Conservation (phyloP, 2,888 invertebrate species). For the Drosophila villosipedis region DNA sequence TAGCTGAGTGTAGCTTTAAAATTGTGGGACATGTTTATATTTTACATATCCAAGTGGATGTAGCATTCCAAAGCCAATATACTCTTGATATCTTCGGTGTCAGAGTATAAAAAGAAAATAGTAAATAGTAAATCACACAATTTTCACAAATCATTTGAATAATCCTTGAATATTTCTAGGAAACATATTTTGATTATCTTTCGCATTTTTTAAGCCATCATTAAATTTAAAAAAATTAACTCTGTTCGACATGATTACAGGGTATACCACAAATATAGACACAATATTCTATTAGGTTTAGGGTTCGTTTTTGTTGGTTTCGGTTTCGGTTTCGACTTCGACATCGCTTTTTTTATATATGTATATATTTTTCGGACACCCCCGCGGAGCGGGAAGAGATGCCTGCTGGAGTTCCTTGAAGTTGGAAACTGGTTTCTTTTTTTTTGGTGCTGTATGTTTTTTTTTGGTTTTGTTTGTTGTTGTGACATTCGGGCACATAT, state of each 20-base stretch:
- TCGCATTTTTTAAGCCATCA: background rate
- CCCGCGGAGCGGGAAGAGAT: conserved; percentile 50
- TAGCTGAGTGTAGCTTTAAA: background rate
- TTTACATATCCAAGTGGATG: no score
- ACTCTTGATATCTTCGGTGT: background rate
- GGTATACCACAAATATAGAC: conserved; percentile 20
- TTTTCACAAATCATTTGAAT: background rate
- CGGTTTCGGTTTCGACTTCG: conserved; percentile 13
- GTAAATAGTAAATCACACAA: background rate
- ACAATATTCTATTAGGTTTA: conserved; percentile 27
- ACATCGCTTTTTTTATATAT: conserved; percentile 2
- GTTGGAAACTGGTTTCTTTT: conserved; percentile 66
- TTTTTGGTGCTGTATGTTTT: conserved; percentile 25
- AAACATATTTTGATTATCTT: background rate
- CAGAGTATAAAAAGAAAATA: background rate
- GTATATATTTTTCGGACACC: conserved; percentile 39
- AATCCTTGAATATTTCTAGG: background rate
- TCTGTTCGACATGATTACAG: background rate
- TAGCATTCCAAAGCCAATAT: background rate
- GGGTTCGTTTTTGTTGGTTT: conserved; percentile 21
- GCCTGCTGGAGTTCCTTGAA: conserved; percentile 53
- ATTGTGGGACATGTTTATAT: no score
- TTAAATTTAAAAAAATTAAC: background rate
- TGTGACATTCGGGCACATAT: conserved; percentile 35
- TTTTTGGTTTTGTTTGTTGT: conserved; percentile 16